These are phyloP conservation scores for Bovichtus diacanthus DNA, from an alignment of 2,797 vertebrate genomes.

Conservation along the genomic window DNA sequence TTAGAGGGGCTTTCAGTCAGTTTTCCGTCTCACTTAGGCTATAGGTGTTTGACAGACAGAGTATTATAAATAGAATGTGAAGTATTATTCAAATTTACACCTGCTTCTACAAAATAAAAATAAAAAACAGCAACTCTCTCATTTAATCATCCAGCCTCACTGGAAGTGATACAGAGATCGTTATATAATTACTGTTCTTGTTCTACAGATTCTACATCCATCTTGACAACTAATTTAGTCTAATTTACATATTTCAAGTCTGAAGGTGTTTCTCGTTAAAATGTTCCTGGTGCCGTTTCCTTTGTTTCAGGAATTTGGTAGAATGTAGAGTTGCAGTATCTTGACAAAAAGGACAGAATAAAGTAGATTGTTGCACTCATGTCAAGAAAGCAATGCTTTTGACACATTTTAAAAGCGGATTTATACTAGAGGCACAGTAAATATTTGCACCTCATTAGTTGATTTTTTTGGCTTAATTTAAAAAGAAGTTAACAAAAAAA, in stretches of 20 bases:
- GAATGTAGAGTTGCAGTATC: not conserved
- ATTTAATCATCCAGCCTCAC: conserved; percentile 13
- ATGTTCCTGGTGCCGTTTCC: not conserved
- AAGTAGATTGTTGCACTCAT: not conserved
- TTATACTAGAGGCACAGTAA: not conserved
- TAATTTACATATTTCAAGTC: conserved; percentile 9
- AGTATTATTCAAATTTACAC: conserved; percentile 9
- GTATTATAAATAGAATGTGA: conserved; percentile 14
- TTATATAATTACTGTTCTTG: conserved; percentile 15
- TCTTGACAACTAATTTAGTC: conserved; percentile 5
- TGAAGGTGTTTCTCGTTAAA: not conserved
- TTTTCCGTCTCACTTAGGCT: not conserved
- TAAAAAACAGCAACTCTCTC: conserved; percentile 26
- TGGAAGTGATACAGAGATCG: conserved; percentile 9
- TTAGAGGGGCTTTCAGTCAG: not conserved
- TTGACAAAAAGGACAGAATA: not conserved
- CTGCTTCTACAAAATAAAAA: conserved; percentile 13
- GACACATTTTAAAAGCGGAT: not conserved
- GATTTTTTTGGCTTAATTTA: not conserved
- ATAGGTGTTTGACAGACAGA: not conserved
- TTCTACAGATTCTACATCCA: not conserved
- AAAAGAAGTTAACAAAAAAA: not conserved
- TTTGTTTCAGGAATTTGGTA: not conserved
- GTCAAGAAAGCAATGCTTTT: not conserved
- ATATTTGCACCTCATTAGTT: not conserved